Evolutionary conservation across 2,888 invertebrate species (phyloP), one percentile per base, ranked within the genome.

Genomic region (Drosophila acutilabella): DNA sequence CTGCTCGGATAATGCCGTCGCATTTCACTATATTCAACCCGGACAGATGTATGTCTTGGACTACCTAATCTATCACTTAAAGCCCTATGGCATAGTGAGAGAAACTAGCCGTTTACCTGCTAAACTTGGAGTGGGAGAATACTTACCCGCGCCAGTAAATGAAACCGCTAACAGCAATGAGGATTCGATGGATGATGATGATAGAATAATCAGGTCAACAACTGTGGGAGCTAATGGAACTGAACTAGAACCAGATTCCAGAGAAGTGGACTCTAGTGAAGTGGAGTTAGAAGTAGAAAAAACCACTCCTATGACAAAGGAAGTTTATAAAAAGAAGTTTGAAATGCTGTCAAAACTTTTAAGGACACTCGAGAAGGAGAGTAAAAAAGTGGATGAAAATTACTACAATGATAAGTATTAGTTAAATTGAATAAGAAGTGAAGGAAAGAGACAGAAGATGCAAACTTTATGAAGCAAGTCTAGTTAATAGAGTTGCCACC

Each of bases 31-130:
- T 92, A 96, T 98, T 0, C 93, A 94, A 5, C 97, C 98, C 0
- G 95, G 97, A 86, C 94, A 96, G 92, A 98, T 99, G 98, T 98
- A 98, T 91, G 97, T 97, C 2, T 91, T 98, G 57, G 98, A 99
- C 90, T 99, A 98, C 92, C 93, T 98, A 56, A 96, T 98, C 85
- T 99, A 99, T 92, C 98, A 98, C 90, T 93, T 99, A 59, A 94
- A 97, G 70, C 98, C 95, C 0, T 96, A 95, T 89, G 96, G 96
- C 16, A 40, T 86, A 2, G 50, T 47, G 1, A 47, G 57, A 44
- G 44, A 33, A 1, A 10, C 66, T 2, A 73, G 75, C 38, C 14
- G 48, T 1, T 41, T 90, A 18, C 90, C 90, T 1, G 48, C 33
- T n/a, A 89, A 81, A 40, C 56, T 80, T 0, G 20, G 41, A 14